Evolutionary conservation across 2,888 invertebrate species (phyloP), one percentile per base, ranked within the genome.

Genomic region (Nemotelus pantherinus): DNA sequence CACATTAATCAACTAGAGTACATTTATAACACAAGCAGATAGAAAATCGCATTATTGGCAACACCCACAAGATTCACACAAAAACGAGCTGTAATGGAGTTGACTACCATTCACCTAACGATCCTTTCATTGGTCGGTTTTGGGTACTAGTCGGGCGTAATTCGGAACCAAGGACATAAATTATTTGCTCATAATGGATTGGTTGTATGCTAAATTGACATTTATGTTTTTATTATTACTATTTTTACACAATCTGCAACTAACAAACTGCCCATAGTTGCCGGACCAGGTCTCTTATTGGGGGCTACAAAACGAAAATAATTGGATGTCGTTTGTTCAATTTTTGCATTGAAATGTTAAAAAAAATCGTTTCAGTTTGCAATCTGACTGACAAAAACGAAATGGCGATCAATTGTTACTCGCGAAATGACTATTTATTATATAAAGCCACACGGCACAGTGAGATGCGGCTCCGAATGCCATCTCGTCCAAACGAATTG

Each of bases 181-280:
- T 82, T 82, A 82, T 80, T 70, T 65, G 81, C 77, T 64, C 74
- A 78, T 81, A 82, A 82, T 81, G 82, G 81, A 82, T 82, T 82
- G 81, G 81, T 80, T 80, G 81, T 82, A 82, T 82, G 81, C 80
- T 82, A 82, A 82, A 82, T 82, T 82, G 82, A 82, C 82, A 80
- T 81, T 82, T 82, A 82, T 82, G 81, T 82, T 82, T 82, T 82
- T 82, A 82, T 82, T 82, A 82, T 80, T 78, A 76, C 78, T 80
- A 25, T 76, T 74, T 63, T 7, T 44, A 50, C 74, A 63, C 60
- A 70, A 60, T 74, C 58, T 6, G 3, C 53, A 53, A 43, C 55
- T 39, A 70, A 70, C 44, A 55, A 25, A 53, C 70, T 63, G 39
- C 39, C 10, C 57, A 25, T 10, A 10, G 57, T 63, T 48, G 63